phyloP scores from a whole-genome alignment of 2,888 invertebrate species.

The Drosophila rellima region DNA sequence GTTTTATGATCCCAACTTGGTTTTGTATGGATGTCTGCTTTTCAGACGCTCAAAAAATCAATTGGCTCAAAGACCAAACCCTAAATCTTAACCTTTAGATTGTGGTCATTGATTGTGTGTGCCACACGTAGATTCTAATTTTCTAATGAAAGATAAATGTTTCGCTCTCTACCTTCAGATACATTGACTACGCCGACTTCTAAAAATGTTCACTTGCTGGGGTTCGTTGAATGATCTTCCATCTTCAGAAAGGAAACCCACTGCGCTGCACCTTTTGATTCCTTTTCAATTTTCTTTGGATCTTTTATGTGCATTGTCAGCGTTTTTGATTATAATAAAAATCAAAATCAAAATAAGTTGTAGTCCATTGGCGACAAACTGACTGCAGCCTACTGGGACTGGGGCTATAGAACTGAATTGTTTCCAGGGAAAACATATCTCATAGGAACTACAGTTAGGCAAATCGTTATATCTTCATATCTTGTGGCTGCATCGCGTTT shows the following conservation, averaged over 20 bases:
- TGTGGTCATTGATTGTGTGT: slow-evolving; percentile 79
- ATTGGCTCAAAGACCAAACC: slow-evolving; percentile 40
- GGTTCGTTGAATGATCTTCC: slow-evolving; percentile 36
- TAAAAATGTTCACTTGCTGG: slow-evolving; percentile 67
- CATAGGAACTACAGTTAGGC: slow-evolving; percentile 30
- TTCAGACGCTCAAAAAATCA: slow-evolving; percentile 24
- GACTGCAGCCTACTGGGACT: slow-evolving; percentile 44
- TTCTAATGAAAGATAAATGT: slow-evolving; percentile 82
- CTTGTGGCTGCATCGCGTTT: slow-evolving; percentile 27
- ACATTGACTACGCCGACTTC: slow-evolving; percentile 30
- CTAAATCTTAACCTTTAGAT: slow-evolving; percentile 61
- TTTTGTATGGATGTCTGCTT: slow-evolving; percentile 11
- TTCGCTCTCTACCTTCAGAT: slow-evolving; percentile 40
- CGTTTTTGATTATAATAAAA: slow-evolving; percentile 65
- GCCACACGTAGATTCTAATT: slow-evolving; percentile 75
- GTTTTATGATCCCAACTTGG: slow-evolving; percentile 52
- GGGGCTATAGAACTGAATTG: slow-evolving; percentile 14
- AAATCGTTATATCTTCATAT: slow-evolving; percentile 44
- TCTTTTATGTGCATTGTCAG: slow-evolving; percentile 62
- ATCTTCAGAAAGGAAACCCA: slow-evolving; percentile 55
- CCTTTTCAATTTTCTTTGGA: slow-evolving; percentile 18
- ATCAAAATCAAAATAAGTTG: slow-evolving; percentile 81
- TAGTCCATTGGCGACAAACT: slow-evolving; percentile 62
- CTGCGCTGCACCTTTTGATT: slow-evolving; percentile 64
- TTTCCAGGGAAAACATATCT: slow-evolving; percentile 48